Evolutionary conservation across 2,797 vertebrate genomes (phyloP).

Genomic region (Cirrhinus molitorella): DNA sequence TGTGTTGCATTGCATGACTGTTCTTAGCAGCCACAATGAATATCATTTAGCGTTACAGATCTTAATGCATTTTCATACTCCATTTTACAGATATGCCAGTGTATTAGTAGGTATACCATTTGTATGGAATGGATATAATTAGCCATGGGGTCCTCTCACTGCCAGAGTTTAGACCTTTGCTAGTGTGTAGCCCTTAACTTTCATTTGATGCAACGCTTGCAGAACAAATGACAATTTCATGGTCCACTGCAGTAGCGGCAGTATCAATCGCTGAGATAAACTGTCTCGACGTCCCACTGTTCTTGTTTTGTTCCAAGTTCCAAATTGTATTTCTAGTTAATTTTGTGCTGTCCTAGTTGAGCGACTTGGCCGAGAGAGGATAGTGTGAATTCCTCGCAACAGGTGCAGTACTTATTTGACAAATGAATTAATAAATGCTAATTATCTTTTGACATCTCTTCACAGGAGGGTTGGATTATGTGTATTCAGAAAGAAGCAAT

Average conservation of each 20-base stretch:
- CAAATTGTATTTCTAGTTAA: conserved; percentile 72
- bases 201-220: conserved; percentile 80
- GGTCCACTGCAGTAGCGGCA: conserved; percentile 76
- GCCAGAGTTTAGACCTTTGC: conserved; percentile 72
- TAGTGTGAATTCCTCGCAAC: conserved; percentile 61
- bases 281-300: conserved; percentile 72
- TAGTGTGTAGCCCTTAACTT: conserved; percentile 71
- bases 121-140: conserved; percentile 76
- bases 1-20: conserved; percentile 52
- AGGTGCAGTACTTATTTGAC: conserved; percentile 61
- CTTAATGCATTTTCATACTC: conserved; percentile 56
- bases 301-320: conserved; percentile 74
- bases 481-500: conserved; percentile 27
- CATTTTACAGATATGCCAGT: conserved; percentile 54
- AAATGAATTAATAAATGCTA: conserved; percentile 64
- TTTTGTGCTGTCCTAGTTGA: conserved; percentile 69
- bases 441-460: conserved; percentile 68
- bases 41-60: conserved; percentile 58
- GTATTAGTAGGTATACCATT: conserved; percentile 66
- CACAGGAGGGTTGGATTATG: conserved; percentile 49
- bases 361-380: conserved; percentile 63
- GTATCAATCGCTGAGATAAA: conserved; percentile 76
- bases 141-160: conserved; percentile 74
- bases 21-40: conserved; percentile 40
- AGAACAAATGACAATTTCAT: conserved; percentile 84